phyloP scores from a whole-genome alignment of 2,797 vertebrate genomes.

The Siniperca obscura region DNA sequence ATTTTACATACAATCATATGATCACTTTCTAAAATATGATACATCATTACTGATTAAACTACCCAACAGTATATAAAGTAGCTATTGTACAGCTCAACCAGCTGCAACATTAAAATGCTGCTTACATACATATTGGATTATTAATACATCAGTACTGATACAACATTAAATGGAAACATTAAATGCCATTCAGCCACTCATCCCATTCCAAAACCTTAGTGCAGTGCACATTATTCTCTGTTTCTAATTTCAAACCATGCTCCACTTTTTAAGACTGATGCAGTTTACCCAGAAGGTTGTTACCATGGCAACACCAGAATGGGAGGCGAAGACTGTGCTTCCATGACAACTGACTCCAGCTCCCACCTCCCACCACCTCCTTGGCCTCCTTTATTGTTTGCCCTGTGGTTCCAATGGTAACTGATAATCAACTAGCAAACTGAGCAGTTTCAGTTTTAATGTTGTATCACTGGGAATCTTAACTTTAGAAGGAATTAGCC shows the following conservation, averaged over 20 bases:
- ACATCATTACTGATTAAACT: neutral
- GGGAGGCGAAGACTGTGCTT: constrained; percentile 77
- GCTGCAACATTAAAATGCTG: too few relatives aligned
- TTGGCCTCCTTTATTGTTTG: constrained; percentile 54
- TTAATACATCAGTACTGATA: too few relatives aligned
- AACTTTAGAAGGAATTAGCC: neutral
- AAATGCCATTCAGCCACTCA: neutral
- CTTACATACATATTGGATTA: too few relatives aligned
- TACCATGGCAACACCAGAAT: constrained; percentile 82
- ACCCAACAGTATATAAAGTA: too few relatives aligned
- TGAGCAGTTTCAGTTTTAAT: constrained; percentile 28
- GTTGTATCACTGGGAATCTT: constrained; percentile 6
- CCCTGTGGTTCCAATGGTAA: constrained; percentile 32
- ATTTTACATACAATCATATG: neutral
- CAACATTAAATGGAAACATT: neutral
- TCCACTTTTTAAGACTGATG: constrained; percentile 78
- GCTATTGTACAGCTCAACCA: too few relatives aligned
- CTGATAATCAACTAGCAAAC: constrained; percentile 36
- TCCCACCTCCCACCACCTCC: constrained; percentile 64
- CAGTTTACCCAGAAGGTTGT: constrained; percentile 84
- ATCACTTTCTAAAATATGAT: neutral
- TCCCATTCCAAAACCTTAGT: constrained; percentile 12
- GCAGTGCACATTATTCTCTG: constrained; percentile 54
- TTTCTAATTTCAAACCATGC: constrained; percentile 82
- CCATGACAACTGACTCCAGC: constrained; percentile 81